Evolutionary conservation across 2,888 invertebrate species (phyloP), one percentile per base, ranked within the genome.

Genomic region (Argyresthia albistria): DNA sequence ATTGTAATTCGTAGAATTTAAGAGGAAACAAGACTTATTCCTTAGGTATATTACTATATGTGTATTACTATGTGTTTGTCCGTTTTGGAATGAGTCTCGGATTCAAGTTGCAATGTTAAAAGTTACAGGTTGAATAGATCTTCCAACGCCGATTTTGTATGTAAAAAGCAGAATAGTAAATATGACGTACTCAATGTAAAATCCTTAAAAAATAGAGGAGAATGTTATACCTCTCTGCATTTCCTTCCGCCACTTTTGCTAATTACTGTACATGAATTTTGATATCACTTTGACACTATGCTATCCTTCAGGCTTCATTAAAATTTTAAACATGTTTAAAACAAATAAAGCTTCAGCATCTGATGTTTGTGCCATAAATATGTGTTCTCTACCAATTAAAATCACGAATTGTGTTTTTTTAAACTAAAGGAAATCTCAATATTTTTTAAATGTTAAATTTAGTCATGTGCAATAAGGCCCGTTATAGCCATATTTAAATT

Each of bases 21-120:
- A 82, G 80, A 73, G 73, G 80, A 76, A 75, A 80, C 75, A 87
- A 87, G 87, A 86, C 86, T 86, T 87, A 75, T 81, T 81, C 83
- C 74, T 74, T 83, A 80, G 76, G 72, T 59, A 64, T 68, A 67
- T 66, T 64, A 62, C 56, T 63, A 64, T 70, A 67, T 68, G 65
- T 73, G 70, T 78, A 73, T 63, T 65, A 65, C 62, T 69, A 76
- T 67, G 65, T 70, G 66, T 66, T 74, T 72, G 77, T 78, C 76
- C 69, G 65, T 65, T 61, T 73, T 56, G 80, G 76, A 75, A 80
- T 79, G 81, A 80, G 80, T 83, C 83, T 83, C 81, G 68, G 77
- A 39, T 57, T 57, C 56, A 60, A 58, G 57, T 62, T 60, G 55
- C 56, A 53, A 37, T 25, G 39, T 39, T 39, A 39, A 39, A 11